Evolutionary conservation across 2,888 invertebrate genomes (phyloP).

Genomic region (Hoplodrina blanda): DNA sequence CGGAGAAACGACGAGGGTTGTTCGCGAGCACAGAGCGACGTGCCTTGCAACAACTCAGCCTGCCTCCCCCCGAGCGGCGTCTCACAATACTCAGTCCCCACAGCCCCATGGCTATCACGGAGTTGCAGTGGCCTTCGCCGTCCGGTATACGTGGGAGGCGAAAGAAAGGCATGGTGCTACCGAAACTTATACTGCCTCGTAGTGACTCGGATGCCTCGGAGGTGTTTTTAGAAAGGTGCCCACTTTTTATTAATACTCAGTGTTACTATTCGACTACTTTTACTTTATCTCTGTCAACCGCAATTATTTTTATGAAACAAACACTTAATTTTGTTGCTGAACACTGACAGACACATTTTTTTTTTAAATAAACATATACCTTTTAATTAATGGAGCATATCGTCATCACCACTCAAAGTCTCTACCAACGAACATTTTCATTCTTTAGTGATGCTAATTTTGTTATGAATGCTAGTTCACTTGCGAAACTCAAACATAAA

Average conservation of each 20-base stretch:
- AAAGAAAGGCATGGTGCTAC: conserved; percentile 94
- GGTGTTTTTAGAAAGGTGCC: conserved; percentile 92
- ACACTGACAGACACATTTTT: conserved; percentile 11
- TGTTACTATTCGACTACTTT: conserved; percentile 23
- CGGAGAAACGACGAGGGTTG: conserved; percentile 92
- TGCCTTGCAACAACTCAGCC: conserved; percentile 92
- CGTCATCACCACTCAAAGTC: conserved; percentile 13
- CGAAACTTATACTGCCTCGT: conserved; percentile 93
- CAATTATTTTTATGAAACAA: conserved; percentile 6
- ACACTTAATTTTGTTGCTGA: conserved; percentile 3
- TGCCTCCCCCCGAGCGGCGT: conserved; percentile 92
- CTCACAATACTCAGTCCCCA: conserved; percentile 95
- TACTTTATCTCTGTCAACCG: not conserved
- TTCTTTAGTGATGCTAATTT: conserved; percentile 10
- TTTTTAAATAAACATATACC: not conserved
- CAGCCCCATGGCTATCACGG: conserved; percentile 93
- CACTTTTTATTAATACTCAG: conserved; percentile 61
- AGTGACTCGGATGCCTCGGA: conserved; percentile 94
- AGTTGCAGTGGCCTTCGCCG: conserved; percentile 92
- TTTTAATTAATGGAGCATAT: conserved; percentile 16
- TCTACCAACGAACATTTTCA: not conserved
- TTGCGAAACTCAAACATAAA: conserved; percentile 41
- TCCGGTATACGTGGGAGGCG: conserved; percentile 91
- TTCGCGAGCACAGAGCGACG: conserved; percentile 93
- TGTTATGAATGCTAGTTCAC: conserved; percentile 43